Evolutionary conservation across 2,888 invertebrate genomes (phyloP).

Genomic region (Ischnura elegans): DNA sequence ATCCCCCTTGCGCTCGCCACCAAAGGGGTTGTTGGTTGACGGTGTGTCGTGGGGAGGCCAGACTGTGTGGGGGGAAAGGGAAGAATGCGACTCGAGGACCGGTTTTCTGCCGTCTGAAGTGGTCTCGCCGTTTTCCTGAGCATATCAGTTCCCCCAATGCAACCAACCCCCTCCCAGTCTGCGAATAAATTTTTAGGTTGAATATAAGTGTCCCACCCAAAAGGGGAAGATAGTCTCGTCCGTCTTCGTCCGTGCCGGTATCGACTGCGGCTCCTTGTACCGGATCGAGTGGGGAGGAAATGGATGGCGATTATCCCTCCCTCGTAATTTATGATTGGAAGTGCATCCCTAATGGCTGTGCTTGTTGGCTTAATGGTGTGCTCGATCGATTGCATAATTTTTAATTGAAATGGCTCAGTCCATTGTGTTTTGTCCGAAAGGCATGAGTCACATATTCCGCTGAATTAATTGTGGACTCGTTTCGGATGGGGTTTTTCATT

Average conservation of each 20-base stretch:
- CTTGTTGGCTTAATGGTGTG: no score
- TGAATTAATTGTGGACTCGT: no score
- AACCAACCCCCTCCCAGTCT: not conserved
- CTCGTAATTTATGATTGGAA: no score
- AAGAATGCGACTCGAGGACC: constrained; percentile 50
- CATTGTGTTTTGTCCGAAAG: no score
- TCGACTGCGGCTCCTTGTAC: not conserved
- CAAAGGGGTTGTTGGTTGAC: not conserved
- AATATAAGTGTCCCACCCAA: not conserved
- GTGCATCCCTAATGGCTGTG: no score
- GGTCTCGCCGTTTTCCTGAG: constrained; percentile 55
- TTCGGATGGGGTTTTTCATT: no score
- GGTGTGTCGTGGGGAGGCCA: not conserved
- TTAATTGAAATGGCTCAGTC: no score
- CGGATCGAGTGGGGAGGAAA: not conserved
- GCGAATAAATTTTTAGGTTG: not conserved
- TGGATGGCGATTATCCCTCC: no score
- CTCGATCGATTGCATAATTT: no score
- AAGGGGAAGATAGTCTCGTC: not conserved
- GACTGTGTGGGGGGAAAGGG: not conserved
- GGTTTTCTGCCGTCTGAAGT: constrained; percentile 55
- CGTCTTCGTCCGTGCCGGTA: not conserved
- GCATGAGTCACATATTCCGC: no score
- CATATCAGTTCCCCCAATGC: constrained; percentile 27
- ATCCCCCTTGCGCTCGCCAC: not conserved